Percentiles rank a stretch among this genome's conserved stretches.
These are phyloP conservation scores for Gymnoscopelus braueri DNA, from an alignment of 2,797 vertebrate genomes.

Conservation along the genomic window DNA sequence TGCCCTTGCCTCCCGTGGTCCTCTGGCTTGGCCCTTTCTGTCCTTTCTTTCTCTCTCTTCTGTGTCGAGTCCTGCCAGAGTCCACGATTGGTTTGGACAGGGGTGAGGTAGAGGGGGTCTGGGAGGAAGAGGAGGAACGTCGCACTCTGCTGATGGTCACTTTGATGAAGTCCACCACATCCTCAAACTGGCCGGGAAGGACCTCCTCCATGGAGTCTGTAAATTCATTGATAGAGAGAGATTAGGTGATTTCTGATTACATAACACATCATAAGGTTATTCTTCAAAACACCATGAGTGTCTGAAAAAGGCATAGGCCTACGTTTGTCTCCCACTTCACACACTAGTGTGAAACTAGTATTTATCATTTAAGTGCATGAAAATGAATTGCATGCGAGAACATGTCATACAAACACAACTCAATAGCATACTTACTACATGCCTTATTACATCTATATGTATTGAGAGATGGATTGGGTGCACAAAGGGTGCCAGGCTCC, in stretches of 20 bases:
- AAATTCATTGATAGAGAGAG: constrained; percentile 41
- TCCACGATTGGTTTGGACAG: constrained; percentile 72
- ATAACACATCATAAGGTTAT: constrained; percentile 38
- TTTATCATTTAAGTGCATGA: background rate
- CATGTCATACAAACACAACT: too few relatives aligned
- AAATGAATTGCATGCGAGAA: constrained; percentile 12
- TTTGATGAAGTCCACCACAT: constrained; percentile 90
- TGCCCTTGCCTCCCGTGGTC: constrained; percentile 57
- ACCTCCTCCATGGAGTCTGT: constrained; percentile 85
- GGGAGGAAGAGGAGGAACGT: constrained; percentile 78
- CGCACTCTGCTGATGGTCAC: constrained; percentile 88
- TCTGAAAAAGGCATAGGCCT: too few relatives aligned
- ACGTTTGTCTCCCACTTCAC: constrained; percentile 14
- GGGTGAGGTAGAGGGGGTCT: constrained; percentile 56
- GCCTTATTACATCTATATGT: too few relatives aligned
- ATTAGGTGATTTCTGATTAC: background rate
- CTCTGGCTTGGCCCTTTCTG: constrained; percentile 58
- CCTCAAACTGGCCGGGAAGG: constrained; percentile 82
- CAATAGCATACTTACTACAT: too few relatives aligned
- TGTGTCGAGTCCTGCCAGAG: constrained; percentile 70
- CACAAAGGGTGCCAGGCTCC: too few relatives aligned
- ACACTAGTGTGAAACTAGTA: constrained; percentile 10
- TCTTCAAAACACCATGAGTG: background rate
- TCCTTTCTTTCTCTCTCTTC: constrained; percentile 78
- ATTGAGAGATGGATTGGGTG: too few relatives aligned